Evolutionary conservation across 37 sponge, comb jelly and placozoan genomes (phyloP).

Genomic region (Corticium candelabrum): DNA sequence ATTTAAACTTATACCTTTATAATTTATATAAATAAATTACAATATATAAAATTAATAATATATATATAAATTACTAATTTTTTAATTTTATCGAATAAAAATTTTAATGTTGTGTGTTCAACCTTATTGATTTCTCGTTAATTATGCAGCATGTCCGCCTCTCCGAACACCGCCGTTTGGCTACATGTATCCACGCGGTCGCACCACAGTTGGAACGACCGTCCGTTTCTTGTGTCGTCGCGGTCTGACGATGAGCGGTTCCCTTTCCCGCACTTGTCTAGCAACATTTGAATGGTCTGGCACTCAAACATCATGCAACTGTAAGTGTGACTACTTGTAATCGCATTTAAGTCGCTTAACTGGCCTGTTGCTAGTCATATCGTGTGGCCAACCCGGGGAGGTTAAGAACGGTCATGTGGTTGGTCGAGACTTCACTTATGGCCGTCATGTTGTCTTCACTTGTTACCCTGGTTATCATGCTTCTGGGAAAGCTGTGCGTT

Average conservation of each 20-base stretch:
- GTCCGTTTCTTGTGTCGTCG: not conserved
- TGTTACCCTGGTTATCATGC: not conserved
- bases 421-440: not conserved
- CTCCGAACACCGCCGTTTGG: not conserved
- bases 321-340: not conserved
- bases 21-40: too few relatives aligned
- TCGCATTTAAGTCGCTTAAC: not conserved
- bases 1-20: too few relatives aligned
- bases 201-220: not conserved
- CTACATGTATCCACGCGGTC: not conserved
- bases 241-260: not conserved
- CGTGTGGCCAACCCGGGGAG: not conserved
- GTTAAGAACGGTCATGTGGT: not conserved
- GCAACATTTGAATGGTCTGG: not conserved
- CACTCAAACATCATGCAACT: not conserved
- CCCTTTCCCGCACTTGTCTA: not conserved
- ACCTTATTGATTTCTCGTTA: conserved; percentile 20
- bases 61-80: too few relatives aligned
- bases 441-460: not conserved
- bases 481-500: not conserved
- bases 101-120: too few relatives aligned
- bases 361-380: not conserved
- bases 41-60: too few relatives aligned
- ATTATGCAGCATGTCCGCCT: not conserved
- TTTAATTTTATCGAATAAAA: too few relatives aligned